phyloP scores from a whole-genome alignment of 2,888 invertebrate species.

The Coelopa pilipes region DNA sequence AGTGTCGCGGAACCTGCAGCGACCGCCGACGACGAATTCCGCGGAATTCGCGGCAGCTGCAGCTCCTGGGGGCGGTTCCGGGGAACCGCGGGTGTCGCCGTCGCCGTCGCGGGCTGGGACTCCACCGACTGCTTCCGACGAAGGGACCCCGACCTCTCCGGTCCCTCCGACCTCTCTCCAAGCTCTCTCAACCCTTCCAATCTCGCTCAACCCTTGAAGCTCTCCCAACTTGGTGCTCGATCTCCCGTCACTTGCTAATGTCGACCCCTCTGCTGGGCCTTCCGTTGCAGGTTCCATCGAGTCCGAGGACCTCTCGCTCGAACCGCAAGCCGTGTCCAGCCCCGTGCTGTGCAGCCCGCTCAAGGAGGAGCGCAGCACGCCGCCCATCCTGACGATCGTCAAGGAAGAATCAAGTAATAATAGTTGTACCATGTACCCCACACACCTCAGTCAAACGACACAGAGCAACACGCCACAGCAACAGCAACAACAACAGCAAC shows the following conservation, averaged over 20 bases:
- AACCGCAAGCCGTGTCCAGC: conserved; percentile 68
- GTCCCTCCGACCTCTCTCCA: no score
- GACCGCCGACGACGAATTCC: conserved; percentile 45
- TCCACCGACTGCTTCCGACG: no score
- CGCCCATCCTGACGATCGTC: conserved; percentile 73
- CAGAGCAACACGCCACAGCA: conserved; percentile 51
- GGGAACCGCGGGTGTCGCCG: no score
- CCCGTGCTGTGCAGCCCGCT: conserved; percentile 71
- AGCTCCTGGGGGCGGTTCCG: neutral
- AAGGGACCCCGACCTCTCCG: no score
- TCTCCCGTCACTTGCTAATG: no score
- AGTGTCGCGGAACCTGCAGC: conserved; percentile 9
- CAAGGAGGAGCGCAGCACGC: conserved; percentile 76
- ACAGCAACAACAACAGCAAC: conserved; percentile 50
- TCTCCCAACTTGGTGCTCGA: no score
- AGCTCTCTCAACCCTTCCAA: no score
- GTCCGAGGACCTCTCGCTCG: conserved; percentile 81
- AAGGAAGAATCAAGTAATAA: conserved; percentile 82
- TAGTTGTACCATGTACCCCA: conserved; percentile 69
- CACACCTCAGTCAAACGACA: conserved; percentile 56
- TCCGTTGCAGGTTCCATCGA: conserved; percentile 78
- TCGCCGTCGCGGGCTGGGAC: no score
- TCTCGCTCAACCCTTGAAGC: no score
- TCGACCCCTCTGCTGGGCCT: no score
- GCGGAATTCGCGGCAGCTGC: conserved; percentile 39